Evolutionary conservation across 1,140 invertebrate species (phyloP).

Genomic region (Camponotus floridanus): DNA sequence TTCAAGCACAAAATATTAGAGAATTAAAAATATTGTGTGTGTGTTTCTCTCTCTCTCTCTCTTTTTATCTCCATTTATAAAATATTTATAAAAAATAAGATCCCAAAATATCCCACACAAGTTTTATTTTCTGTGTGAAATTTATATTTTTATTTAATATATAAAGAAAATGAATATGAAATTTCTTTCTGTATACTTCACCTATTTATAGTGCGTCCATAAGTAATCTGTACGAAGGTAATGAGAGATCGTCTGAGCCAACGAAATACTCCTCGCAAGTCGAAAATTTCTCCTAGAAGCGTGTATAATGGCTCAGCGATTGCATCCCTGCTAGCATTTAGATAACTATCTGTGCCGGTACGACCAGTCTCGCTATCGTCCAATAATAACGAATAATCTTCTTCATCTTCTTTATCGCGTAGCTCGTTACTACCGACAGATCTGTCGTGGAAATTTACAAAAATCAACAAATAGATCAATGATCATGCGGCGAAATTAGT

Average conservation of each 20-base stretch:
- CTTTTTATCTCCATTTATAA: neutral
- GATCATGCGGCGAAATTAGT: neutral
- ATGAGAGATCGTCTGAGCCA: conserved; percentile 95
- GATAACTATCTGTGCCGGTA: conserved; percentile 82
- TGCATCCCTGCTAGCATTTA: conserved; percentile 91
- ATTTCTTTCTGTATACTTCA: conserved; percentile 74
- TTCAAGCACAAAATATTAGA: neutral
- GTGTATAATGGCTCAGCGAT: conserved; percentile 96
- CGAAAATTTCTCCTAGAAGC: conserved; percentile 95
- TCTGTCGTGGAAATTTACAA: conserved; percentile 64
- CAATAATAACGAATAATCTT: conserved; percentile 91
- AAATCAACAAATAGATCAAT: conserved; percentile 64
- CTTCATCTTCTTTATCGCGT: conserved; percentile 88
- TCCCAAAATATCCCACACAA: neutral
- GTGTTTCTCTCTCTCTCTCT: too few relatives aligned
- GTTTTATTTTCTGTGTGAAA: neutral
- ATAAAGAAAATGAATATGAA: neutral
- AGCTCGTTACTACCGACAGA: conserved; percentile 82
- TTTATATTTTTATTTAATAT: neutral
- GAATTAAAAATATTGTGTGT: neutral
- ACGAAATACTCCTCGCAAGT: conserved; percentile 94
- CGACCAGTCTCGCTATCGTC: conserved; percentile 86
- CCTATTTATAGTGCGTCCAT: conserved; percentile 96
- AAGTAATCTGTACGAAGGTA: conserved; percentile 96
- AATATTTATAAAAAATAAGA: conserved; percentile 25